Evolutionary conservation across 2,113 vertebrate species (phyloP).

Genomic region (Odontophorus gujanensis): DNA sequence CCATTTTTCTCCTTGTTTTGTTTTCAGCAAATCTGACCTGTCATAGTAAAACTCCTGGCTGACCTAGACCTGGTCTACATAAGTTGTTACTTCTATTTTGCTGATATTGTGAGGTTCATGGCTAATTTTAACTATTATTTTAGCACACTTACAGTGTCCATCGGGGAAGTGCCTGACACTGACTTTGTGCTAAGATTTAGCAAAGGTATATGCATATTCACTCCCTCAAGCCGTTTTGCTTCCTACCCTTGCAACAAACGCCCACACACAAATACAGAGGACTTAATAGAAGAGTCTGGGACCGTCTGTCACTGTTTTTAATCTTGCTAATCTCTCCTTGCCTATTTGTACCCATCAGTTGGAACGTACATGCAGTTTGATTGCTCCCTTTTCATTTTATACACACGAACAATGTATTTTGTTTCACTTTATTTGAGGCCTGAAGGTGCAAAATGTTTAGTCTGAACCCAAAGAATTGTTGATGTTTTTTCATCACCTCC

Average conservation of each 20-base stretch:
- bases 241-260: not conserved
- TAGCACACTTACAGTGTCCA: not conserved
- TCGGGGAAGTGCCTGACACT: not conserved
- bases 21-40: not conserved
- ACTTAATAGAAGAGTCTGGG: not conserved
- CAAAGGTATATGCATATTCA: not conserved
- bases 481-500: not conserved
- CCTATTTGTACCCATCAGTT: not conserved
- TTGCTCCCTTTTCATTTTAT: not conserved
- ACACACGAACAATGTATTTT: not conserved
- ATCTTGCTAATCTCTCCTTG: slow-evolving; percentile 11
- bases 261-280: not conserved
- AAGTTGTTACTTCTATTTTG: not conserved
- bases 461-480: not conserved
- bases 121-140: not conserved
- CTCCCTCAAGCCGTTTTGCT: not conserved
- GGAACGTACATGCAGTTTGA: not conserved
- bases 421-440: not conserved
- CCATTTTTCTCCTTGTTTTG: not conserved
- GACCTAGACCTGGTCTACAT: not conserved
- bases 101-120: not conserved
- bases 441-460: not conserved
- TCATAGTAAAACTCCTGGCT: not conserved
- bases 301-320: not conserved
- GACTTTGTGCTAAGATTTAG: not conserved